These are phyloP conservation scores for Leptopterna dolabrata DNA, from an alignment of 2,888 invertebrate species.

Conservation along the genomic window DNA sequence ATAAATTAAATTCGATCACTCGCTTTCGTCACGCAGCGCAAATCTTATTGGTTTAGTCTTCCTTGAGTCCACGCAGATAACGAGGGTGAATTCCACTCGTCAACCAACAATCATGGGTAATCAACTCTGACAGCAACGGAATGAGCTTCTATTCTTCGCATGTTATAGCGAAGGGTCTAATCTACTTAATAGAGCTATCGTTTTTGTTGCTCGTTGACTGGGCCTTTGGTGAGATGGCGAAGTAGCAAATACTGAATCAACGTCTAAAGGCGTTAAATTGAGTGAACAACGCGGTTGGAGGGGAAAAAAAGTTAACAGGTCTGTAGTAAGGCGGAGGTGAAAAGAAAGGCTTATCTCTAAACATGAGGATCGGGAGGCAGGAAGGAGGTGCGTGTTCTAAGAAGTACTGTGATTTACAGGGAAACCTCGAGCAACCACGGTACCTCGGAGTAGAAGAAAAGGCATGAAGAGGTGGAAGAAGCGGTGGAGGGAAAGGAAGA, in stretches of 20 bases:
- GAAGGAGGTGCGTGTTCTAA: conserved; percentile 7
- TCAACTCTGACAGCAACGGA: too few species aligned
- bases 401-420: neutral
- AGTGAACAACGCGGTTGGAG: neutral
- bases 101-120: too few species aligned
- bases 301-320: neutral
- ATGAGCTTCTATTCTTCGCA: too few species aligned
- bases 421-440: neutral
- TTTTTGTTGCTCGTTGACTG: neutral
- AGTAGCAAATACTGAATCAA: neutral
- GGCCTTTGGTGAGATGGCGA: neutral
- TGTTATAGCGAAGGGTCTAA: too few species aligned
- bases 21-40: too few species aligned
- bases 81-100: too few species aligned
- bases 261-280: neutral
- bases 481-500: neutral
- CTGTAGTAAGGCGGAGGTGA: neutral
- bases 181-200: too few species aligned
- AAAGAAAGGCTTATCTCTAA: conserved; percentile 5
- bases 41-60: too few species aligned
- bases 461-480: neutral
- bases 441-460: neutral
- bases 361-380: neutral
- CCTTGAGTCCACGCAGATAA: too few species aligned
- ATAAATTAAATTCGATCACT: too few species aligned